phyloP scores from a whole-genome alignment of 2,888 invertebrate species.

The Campopleginae sp. region DNA sequence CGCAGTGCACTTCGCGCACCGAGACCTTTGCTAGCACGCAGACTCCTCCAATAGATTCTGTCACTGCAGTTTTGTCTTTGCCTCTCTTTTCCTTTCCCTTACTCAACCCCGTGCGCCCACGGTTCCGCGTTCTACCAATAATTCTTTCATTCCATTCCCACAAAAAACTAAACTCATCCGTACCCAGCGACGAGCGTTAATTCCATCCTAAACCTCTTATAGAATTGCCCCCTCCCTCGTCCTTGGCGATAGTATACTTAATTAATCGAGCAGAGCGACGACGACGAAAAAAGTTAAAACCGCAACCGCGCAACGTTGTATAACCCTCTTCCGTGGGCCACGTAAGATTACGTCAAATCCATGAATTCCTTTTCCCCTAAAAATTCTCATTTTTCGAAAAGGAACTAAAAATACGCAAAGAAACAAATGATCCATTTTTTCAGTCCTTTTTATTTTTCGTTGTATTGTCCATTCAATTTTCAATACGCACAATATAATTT shows the following conservation, averaged over 20 bases:
- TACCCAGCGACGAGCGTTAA: slow-evolving; percentile 50
- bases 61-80: neutral
- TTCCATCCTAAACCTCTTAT: slow-evolving; percentile 44
- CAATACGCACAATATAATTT: neutral
- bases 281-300: slow-evolving; percentile 6
- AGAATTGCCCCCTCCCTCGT: neutral
- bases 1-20: slow-evolving; percentile 56
- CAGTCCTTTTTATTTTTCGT: neutral
- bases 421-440: neutral
- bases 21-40: slow-evolving; percentile 41
- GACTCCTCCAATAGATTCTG: slow-evolving; percentile 32
- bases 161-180: neutral
- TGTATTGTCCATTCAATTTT: neutral
- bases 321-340: neutral
- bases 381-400: neutral
- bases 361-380: neutral
- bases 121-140: neutral
- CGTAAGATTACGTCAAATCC: neutral
- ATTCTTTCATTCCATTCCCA: neutral
- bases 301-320: neutral
- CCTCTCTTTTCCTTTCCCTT: neutral
- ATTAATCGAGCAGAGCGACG: slow-evolving; percentile 35
- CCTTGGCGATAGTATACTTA: slow-evolving; percentile 28
- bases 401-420: neutral
- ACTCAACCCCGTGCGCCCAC: neutral